Evolutionary conservation across 2,888 invertebrate genomes (phyloP), one percentile per base, ranked within the genome.

Genomic region (Bombylius discolor): DNA sequence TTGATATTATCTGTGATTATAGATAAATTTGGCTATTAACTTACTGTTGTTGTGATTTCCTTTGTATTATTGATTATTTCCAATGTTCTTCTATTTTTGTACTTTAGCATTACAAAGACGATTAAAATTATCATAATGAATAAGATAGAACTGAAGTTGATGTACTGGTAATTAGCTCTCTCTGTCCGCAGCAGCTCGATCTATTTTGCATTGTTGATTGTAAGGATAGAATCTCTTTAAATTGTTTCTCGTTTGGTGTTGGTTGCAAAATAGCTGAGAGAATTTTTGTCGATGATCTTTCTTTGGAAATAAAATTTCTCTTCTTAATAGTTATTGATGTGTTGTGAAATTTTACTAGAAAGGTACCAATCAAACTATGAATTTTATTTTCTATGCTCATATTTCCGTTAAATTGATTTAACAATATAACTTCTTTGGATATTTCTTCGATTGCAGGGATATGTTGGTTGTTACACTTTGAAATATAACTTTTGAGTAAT

Each of bases 401-500:
- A n/a, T n/a, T n/a, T n/a, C n/a, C n/a, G n/a, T n/a, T n/a, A 61
- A 31, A n/a, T n/a, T n/a, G n/a, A n/a, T n/a, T n/a, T n/a, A n/a
- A n/a, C n/a, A n/a, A n/a, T n/a, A n/a, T n/a, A n/a, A 59, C 51
- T 13, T 58, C 61, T 11, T 56, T 46, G 8, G 47, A n/a, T 33
- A 61, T 56, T 50, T 60, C 59, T 12, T 62, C 61, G 5, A 58
- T 42, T n/a, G 36, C 48, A 11, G 55, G 51, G 36, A 59, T 51
- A 34, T 61, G 56, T 13, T 61, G 54, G 47, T 51, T 56, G 45
- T 52, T 58, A 52, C 59, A 58, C 11, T 53, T 54, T 48, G 60
- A 52, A 6, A 49, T 33, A 45, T 44, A 48, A 51, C 60, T 62
- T 48, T 50, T 59, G 3, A 63, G 52, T 11, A 61, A 47, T 14